Evolutionary conservation across 1,140 invertebrate species (phyloP).

Genomic region (Hylyphantes graminicola): DNA sequence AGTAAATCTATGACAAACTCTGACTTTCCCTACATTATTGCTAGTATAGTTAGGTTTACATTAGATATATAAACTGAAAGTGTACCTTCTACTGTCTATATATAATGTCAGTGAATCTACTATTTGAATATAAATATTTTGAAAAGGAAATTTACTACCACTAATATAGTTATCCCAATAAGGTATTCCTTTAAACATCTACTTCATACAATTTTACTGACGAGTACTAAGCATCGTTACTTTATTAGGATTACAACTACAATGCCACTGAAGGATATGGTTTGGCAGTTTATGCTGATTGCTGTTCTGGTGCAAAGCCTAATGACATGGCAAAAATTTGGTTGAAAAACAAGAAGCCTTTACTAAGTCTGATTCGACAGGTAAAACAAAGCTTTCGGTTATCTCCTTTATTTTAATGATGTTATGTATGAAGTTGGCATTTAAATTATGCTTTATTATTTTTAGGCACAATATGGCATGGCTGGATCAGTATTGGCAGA

Average conservation of each 20-base stretch:
- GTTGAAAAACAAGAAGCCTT: conserved; percentile 41
- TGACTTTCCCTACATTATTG: too few relatives aligned
- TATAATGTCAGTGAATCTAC: too few relatives aligned
- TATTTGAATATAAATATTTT: too few relatives aligned
- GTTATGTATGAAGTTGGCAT: too few relatives aligned
- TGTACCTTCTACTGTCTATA: too few relatives aligned
- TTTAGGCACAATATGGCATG: conserved; percentile 42
- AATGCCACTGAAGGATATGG: conserved; percentile 22
- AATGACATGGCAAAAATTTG: conserved; percentile 42
- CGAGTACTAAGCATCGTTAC: too few relatives aligned
- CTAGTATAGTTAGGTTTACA: too few relatives aligned
- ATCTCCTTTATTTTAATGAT: too few relatives aligned
- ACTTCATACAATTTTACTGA: too few relatives aligned
- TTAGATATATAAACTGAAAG: too few relatives aligned
- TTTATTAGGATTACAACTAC: conserved; percentile 41
- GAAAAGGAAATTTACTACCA: neutral
- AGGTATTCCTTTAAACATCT: neutral
- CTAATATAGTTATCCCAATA: neutral
- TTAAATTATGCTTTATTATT: neutral
- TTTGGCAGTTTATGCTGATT: conserved; percentile 45
- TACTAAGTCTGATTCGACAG: conserved; percentile 45
- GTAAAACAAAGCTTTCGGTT: neutral
- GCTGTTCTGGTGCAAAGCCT: conserved; percentile 28
- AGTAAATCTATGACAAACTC: too few relatives aligned
- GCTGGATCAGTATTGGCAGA: conserved; percentile 60